phyloP scores from a whole-genome alignment of 2,797 vertebrate species.

The Aythya fuligula region DNA sequence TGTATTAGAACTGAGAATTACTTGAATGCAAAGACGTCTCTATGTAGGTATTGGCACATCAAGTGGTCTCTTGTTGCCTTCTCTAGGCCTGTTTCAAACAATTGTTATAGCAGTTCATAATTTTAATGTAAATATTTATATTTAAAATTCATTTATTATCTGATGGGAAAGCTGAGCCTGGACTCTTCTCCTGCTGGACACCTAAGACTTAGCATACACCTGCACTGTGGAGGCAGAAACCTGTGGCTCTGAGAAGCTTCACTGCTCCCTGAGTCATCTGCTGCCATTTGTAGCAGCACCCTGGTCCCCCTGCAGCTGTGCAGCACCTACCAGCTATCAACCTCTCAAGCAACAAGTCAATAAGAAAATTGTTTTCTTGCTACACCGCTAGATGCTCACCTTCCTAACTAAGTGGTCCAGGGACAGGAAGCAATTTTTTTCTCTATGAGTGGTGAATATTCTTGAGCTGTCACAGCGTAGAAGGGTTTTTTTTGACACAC shows the following conservation, averaged over 20 bases:
- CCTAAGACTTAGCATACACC: not conserved
- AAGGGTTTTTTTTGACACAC: not conserved
- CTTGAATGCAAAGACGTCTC: not conserved
- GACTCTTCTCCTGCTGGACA: not conserved
- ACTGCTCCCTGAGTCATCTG: not conserved
- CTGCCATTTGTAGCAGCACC: not conserved
- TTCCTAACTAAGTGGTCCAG: not conserved
- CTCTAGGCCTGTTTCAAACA: not conserved
- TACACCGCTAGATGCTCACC: not conserved
- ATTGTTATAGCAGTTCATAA: not conserved
- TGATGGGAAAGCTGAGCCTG: not conserved
- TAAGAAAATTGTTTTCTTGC: not conserved
- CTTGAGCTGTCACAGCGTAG: not conserved
- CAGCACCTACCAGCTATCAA: rapidly evolving
- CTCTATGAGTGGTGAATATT: not conserved
- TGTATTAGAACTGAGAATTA: not conserved
- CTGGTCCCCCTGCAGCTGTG: not conserved
- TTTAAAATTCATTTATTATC: not conserved
- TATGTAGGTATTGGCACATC: not conserved
- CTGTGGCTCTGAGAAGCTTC: not conserved
- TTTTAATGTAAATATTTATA: not conserved
- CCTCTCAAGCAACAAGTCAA: not conserved
- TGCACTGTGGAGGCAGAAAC: not conserved
- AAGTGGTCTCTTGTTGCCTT: not conserved
- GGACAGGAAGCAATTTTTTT: not conserved